Base-by-base conservation (phyloP, 2,797 vertebrate genomes). In the Cyprinella venusta region DNA sequence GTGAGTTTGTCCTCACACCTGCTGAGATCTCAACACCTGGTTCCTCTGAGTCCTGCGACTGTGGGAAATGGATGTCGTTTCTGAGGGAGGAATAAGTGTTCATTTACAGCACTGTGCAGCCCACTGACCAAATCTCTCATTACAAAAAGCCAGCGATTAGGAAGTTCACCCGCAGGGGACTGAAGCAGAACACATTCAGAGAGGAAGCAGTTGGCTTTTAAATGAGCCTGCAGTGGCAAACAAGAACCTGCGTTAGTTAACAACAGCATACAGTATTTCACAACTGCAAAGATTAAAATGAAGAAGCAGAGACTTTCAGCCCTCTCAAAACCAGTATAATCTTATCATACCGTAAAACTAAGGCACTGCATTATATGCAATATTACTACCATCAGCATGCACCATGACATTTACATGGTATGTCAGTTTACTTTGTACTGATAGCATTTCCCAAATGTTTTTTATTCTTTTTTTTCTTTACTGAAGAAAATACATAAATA, bases 51-150 rank as follows among this genome's bases (percentile, higher is more conserved):
- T 70, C 56, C 19, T 64, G 70, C 0, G 70, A 52, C 70, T 38
- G n/a, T 38, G 42, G 26, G 18, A 48, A 52, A 64, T 38, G 2
- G 3, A 9, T 68, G 24, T 6, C 6, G 7, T 54, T 30, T 67
- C 48, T 10, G 21, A 50, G 56, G 19, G 13, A 72, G 40, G 69
- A 61, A 81, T 52, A 52, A 40, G 48, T 52, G 71, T 75, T 82
- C 48, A 38, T 63, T 81, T 45, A 74, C 56, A 64, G 69, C 26
- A 38, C 16, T 64, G 45, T 75, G 70, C 80, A 75, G 61, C 71
- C 38, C 61, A 68, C 80, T 76, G 80, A 82, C 80, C 80, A 82
- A 76, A 76, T 68, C 71, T 67, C 48, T 82, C 71, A 82, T 82
- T 82, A 82, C 61, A 75, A 65, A 54, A 24, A 82, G 24, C 18